Evolutionary conservation across 1,140 invertebrate genomes (phyloP), one percentile per base, ranked within the genome.

Genomic region (Zaprionus capensis): DNA sequence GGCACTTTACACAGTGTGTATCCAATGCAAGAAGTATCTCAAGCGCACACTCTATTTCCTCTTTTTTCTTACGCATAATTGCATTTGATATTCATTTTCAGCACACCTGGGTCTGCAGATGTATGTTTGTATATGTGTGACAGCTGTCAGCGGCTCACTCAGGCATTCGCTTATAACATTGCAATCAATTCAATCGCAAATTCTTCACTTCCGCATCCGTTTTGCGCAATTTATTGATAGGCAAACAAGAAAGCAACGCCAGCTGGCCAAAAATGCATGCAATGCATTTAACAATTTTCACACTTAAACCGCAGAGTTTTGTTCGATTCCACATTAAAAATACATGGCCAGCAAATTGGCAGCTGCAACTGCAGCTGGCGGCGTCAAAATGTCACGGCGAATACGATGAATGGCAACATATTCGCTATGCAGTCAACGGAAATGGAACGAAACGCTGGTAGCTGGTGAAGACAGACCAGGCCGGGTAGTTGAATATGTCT

Each of bases 231-330:
- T 49, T 75, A 82, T 80, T 76, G 77, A 83, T 76, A 67, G 72
- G 24, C 68, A 70, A 68, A 44, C n/a, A 46, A 46, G 41, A 7
- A 15, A 59, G 71, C 58, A 14, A 68, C 12, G 28, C 4, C 56
- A 44, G 28, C 59, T 44, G 53, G 49, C 15, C 17, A 17, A 56
- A 53, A 70, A 70, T 62, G 58, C 58, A 58, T 14, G 66, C 51
- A 51, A 72, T 68, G 62, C 68, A 66, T 53, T 79, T 70, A 63
- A 80, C 83, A 82, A 84, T 85, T 90, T 90, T 90, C 78, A 70
- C 85, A 82, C 85, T 85, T 90, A 55, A 72, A 90, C 85, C 85
- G 86, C 85, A 90, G 76, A 76, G 79, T 90, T 88, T 85, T 85
- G 70, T 82, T 85, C 76, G 85, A 81, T 80, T 85, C 73, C 62